Percentiles rank a stretch among this genome's conserved stretches.
These are phyloP conservation scores for Torymus tubicola DNA, from an alignment of 2,888 invertebrate genomes.

Conservation along the genomic window DNA sequence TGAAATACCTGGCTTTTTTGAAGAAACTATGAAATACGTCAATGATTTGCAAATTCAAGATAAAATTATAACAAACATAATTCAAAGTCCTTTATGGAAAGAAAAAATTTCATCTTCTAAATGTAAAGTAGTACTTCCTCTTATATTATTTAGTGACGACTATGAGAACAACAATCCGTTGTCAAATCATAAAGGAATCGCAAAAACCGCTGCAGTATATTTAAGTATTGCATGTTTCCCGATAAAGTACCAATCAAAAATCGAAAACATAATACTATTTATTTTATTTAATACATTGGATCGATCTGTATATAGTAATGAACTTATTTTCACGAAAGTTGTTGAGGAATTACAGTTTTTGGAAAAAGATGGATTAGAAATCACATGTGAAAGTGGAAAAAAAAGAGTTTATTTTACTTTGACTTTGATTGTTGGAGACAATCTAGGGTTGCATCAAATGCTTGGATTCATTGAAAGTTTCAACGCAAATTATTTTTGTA, in stretches of 20 bases:
- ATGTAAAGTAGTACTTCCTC: background rate
- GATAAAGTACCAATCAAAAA: background rate
- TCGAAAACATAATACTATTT: slow-evolving; percentile 9
- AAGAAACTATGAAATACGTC: background rate
- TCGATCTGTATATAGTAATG: slow-evolving; percentile 7
- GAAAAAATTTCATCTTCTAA: background rate
- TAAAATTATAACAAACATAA: background rate
- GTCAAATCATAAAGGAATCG: background rate
- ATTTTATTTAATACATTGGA: slow-evolving; percentile 3
- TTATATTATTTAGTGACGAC: slow-evolving; percentile 3
- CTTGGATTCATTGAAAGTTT: no score
- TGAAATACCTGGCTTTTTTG: slow-evolving; percentile 1
- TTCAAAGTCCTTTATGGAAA: background rate
- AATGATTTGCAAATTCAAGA: background rate
- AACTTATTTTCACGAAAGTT: background rate
- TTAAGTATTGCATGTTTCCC: background rate
- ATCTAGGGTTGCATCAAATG: no score
- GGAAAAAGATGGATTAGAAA: background rate
- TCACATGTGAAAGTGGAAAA: background rate
- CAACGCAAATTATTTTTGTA: no score
- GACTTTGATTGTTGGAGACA: background rate
- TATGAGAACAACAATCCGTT: slow-evolving; percentile 6
- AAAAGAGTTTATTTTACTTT: background rate
- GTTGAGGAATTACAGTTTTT: background rate
- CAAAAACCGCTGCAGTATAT: background rate